phyloP scores from a whole-genome alignment of 2,888 invertebrate genomes.

The Nomada ruficornis region DNA sequence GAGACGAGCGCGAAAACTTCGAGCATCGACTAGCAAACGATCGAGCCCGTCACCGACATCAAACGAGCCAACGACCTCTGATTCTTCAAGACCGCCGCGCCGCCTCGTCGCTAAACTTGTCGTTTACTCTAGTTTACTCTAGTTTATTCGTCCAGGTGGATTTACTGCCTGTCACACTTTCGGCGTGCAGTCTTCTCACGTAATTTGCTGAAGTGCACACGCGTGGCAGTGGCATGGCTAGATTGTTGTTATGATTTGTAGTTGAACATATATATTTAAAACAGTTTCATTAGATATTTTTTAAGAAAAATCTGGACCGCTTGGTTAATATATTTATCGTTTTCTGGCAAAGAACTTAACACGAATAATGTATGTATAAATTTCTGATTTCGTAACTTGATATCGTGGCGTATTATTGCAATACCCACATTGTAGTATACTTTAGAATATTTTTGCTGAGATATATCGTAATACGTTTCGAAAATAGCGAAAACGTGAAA shows the following conservation, averaged over 20 bases:
- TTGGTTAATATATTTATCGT: no score
- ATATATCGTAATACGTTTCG: neutral
- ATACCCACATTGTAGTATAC: no score
- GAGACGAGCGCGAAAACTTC: neutral
- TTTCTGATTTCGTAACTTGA: no score
- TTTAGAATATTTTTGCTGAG: neutral
- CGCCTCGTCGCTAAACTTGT: neutral
- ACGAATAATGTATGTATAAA: no score
- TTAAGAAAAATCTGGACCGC: no score
- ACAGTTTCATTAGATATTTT: no score
- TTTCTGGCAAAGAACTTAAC: no score
- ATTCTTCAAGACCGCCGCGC: constrained; percentile 30
- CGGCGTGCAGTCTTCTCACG: constrained; percentile 28
- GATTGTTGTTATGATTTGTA: constrained; percentile 8
- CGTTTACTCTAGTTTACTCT: constrained; percentile 4
- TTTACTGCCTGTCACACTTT: constrained; percentile 45
- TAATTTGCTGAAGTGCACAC: constrained; percentile 31
- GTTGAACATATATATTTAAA: neutral
- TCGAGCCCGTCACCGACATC: constrained; percentile 1
- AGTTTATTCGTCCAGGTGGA: constrained; percentile 22
- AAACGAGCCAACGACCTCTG: constrained; percentile 22
- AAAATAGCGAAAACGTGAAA: neutral
- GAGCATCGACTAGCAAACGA: constrained; percentile 31
- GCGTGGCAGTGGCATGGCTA: neutral
- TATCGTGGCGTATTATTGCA: no score